phyloP scores from a whole-genome alignment of 2,888 invertebrate genomes.

The Hypselothyrea guttata region DNA sequence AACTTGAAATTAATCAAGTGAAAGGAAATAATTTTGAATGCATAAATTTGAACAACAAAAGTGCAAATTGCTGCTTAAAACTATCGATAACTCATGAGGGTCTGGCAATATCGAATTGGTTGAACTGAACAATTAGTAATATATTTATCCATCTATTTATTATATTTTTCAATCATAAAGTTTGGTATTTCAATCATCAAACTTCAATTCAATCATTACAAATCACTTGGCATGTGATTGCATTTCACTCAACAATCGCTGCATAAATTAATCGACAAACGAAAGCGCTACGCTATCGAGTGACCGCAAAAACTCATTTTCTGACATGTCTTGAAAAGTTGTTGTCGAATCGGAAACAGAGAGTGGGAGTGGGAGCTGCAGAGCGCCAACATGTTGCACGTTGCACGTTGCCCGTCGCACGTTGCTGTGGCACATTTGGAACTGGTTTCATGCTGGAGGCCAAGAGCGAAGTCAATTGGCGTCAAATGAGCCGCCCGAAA shows the following conservation, averaged over 20 bases:
- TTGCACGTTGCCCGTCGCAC: not conserved
- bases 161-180: too few species aligned
- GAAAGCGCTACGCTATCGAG: not conserved
- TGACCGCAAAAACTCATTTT: constrained; percentile 66
- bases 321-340: constrained; percentile 3
- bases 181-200: too few species aligned
- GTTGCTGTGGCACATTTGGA: constrained; percentile 17
- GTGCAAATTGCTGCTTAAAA: too few species aligned
- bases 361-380: not conserved
- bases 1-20: too few species aligned
- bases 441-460: constrained; percentile 59
- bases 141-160: too few species aligned
- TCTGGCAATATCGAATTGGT: too few species aligned
- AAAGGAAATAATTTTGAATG: too few species aligned
- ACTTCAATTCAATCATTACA: not conserved
- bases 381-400: constrained; percentile 13
- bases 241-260: not conserved
- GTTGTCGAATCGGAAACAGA: constrained; percentile 3
- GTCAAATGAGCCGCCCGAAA: constrained; percentile 35
- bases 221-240: too few species aligned
- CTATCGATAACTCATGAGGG: too few species aligned
- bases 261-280: not conserved
- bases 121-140: too few species aligned
- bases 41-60: too few species aligned
- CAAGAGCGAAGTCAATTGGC: constrained; percentile 39